Percentiles rank a stretch among this genome's conserved stretches.
Evolutionary conservation across 2,888 invertebrate species (phyloP).

Genomic region (Chloroclysta siterata): DNA sequence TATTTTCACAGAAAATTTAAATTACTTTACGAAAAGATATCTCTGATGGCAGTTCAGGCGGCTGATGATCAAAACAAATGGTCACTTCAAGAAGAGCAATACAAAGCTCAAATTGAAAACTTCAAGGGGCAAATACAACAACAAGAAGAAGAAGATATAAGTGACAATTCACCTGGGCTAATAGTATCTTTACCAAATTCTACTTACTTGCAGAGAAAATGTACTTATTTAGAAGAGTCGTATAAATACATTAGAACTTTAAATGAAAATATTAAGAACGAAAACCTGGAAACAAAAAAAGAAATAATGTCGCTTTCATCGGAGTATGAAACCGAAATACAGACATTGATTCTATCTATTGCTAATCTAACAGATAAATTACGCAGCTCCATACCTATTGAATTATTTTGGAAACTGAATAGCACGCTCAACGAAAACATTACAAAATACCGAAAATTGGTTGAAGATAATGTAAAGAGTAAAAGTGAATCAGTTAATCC

Average conservation of each 20-base stretch:
- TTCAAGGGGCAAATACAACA: slow-evolving; percentile 60
- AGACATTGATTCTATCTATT: slow-evolving; percentile 65
- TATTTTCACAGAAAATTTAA: slow-evolving; percentile 78
- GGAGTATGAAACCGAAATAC: slow-evolving; percentile 73
- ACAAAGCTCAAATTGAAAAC: slow-evolving; percentile 74
- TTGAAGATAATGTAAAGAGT: slow-evolving; percentile 57
- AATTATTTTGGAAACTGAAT: slow-evolving; percentile 82
- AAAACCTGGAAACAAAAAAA: slow-evolving; percentile 75
- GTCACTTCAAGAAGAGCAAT: slow-evolving; percentile 74
- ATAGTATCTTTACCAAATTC: slow-evolving; percentile 54
- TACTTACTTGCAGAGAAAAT: slow-evolving; percentile 68
- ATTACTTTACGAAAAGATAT: slow-evolving; percentile 74
- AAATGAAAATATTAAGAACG: slow-evolving; percentile 81
- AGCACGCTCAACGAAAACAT: slow-evolving; percentile 77
- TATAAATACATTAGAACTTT: slow-evolving; percentile 75
- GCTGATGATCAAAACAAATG: slow-evolving; percentile 74
- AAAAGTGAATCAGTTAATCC: slow-evolving; percentile 49
- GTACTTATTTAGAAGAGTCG: slow-evolving; percentile 72
- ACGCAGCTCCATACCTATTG: slow-evolving; percentile 73
- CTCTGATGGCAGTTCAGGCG: slow-evolving; percentile 69
- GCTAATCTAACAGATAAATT: slow-evolving; percentile 77
- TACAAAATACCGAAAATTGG: slow-evolving; percentile 78
- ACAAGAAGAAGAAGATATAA: slow-evolving; percentile 64
- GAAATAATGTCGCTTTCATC: slow-evolving; percentile 71
- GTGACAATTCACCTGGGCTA: slow-evolving; percentile 72